phyloP scores from a whole-genome alignment of 2,797 vertebrate genomes.

The Phyllotis vaccarum region DNA sequence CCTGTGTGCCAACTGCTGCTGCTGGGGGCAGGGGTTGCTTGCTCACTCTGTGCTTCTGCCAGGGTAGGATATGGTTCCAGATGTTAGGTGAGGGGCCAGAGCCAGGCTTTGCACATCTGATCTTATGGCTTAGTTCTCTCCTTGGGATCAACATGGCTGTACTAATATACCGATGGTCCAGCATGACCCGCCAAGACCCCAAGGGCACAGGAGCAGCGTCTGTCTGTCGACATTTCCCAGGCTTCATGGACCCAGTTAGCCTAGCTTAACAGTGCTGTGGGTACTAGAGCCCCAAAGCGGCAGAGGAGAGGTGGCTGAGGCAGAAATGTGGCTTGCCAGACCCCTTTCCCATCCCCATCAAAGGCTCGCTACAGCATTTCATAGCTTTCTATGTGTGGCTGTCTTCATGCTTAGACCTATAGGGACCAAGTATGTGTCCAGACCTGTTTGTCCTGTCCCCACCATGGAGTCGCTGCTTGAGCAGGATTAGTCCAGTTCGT shows the following conservation, averaged over 20 bases:
- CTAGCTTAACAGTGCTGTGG: background rate
- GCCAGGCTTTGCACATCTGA: background rate
- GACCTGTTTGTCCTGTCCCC: background rate
- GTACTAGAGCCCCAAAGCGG: background rate
- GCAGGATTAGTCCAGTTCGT: background rate
- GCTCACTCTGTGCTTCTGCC: background rate
- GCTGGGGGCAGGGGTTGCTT: background rate
- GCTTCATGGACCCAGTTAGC: background rate
- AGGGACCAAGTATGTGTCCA: background rate
- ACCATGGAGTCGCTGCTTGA: fast-evolving
- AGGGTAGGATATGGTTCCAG: fast-evolving
- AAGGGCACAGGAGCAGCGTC: background rate
- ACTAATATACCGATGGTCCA: background rate
- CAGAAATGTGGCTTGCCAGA: background rate
- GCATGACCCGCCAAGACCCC: background rate
- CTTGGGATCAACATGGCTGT: background rate
- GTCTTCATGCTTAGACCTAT: background rate
- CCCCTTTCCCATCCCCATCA: background rate
- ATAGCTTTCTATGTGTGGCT: background rate
- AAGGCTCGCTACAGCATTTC: background rate
- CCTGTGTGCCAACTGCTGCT: background rate
- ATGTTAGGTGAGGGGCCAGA: background rate
- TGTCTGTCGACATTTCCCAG: background rate
- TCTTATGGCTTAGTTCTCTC: background rate
- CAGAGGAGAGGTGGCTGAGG: background rate